Evolutionary conservation across 1,140 invertebrate species (phyloP).

Genomic region (Plectrocnemia conspersa): DNA sequence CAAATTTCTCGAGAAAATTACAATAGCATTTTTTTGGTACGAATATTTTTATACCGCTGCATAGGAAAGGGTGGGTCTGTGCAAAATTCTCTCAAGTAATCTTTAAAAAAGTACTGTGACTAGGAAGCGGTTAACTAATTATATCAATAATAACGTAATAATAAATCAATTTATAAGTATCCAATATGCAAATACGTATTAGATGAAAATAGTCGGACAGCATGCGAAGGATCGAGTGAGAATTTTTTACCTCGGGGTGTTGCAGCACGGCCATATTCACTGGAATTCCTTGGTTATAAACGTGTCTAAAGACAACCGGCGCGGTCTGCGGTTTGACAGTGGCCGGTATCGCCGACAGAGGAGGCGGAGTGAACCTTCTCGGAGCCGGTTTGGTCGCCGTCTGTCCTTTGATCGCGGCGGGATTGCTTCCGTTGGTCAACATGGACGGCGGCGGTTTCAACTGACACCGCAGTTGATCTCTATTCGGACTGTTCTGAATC

Average conservation of each 20-base stretch:
- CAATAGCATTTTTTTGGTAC: no score
- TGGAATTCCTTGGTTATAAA: conserved; percentile 54
- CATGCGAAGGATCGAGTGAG: no score
- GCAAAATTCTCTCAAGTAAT: no score
- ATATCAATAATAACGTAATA: no score
- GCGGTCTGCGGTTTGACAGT: conserved; percentile 34
- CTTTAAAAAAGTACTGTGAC: no score
- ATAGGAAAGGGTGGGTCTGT: no score
- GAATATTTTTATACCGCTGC: no score
- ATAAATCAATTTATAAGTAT: no score
- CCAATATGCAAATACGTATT: not conserved
- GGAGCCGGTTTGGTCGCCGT: conserved; percentile 13
- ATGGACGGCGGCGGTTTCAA: conserved; percentile 76
- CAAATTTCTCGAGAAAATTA: no score
- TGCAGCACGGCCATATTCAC: conserved; percentile 56
- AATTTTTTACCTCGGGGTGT: conserved; percentile 42
- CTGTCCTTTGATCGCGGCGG: conserved; percentile 19
- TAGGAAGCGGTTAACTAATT: no score
- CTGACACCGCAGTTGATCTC: conserved; percentile 80
- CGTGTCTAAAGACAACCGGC: conserved; percentile 55
- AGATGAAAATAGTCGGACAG: no score
- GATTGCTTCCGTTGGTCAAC: conserved; percentile 49
- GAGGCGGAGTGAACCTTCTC: conserved; percentile 35
- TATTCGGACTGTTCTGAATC: conserved; percentile 86
- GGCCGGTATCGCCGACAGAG: conserved; percentile 36